Conservation (phyloP, 2,797 vertebrate species). For the Gorsachius magnificus region DNA sequence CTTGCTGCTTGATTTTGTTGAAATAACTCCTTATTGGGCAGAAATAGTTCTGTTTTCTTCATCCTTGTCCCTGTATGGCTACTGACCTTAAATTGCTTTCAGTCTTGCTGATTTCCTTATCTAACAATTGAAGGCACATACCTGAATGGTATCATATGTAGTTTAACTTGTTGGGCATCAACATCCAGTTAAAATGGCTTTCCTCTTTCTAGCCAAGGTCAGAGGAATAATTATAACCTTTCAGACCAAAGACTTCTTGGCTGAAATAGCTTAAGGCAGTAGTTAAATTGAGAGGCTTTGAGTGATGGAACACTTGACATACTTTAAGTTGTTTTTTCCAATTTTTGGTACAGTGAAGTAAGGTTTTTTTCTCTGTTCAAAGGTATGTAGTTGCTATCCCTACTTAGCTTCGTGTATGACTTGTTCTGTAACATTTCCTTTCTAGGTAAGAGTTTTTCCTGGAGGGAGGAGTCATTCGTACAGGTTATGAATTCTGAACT, state of each 20-base stretch:
- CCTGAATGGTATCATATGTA: background rate
- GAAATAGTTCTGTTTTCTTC: background rate
- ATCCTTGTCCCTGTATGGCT: background rate
- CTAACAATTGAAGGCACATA: background rate
- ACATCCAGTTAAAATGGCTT: background rate
- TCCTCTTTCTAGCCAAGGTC: background rate
- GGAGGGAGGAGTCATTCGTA: background rate
- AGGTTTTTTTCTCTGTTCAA: background rate
- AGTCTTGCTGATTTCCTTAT: background rate
- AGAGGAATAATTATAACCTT: background rate
- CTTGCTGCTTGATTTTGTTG: background rate
- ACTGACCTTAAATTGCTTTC: background rate
- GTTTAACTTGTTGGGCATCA: background rate
- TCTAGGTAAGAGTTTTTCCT: background rate
- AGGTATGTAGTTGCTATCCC: background rate
- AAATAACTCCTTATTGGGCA: background rate
- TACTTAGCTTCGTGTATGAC: background rate
- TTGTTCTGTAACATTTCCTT: background rate
- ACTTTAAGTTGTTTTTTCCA: background rate
- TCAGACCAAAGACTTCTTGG: background rate
- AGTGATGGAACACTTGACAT: background rate
- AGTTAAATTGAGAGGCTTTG: background rate
- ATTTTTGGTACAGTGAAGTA: background rate
- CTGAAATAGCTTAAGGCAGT: background rate
- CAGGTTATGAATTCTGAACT: background rate